A percentile compares a stretch with the other conserved stretches of the same genome.
phyloP scores from a whole-genome alignment of 1,140 invertebrate genomes.

The Samia ricini region DNA sequence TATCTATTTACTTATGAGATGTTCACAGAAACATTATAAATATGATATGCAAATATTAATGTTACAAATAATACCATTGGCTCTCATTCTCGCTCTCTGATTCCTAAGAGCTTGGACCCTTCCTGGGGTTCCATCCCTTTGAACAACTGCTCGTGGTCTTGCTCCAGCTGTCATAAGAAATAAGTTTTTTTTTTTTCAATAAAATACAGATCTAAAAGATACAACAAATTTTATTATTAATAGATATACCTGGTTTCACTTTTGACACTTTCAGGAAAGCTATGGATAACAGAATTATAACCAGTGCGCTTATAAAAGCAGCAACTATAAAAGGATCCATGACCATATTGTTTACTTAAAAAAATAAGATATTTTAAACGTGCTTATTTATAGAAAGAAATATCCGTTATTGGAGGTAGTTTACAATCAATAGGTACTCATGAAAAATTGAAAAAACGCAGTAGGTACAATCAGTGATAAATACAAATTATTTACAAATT shows the following conservation, averaged over 20 bases:
- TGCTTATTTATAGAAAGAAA: not conserved
- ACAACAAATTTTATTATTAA: not conserved
- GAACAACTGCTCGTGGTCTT: conserved; percentile 49
- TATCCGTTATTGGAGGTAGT: not conserved
- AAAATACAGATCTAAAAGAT: not conserved
- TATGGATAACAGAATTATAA: conserved; percentile 49
- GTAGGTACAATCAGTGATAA: too few species aligned
- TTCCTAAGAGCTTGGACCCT: conserved; percentile 81
- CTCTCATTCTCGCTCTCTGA: conserved; percentile 80
- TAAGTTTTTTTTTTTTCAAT: not conserved
- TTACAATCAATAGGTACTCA: too few species aligned
- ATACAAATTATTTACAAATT: too few species aligned
- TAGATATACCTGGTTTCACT: conserved; percentile 47
- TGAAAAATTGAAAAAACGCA: too few species aligned
- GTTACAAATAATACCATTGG: conserved; percentile 66
- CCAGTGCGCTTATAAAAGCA: conserved; percentile 57
- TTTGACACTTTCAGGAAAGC: conserved; percentile 48
- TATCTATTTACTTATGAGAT: too few species aligned
- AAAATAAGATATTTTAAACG: not conserved
- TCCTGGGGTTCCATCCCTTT: conserved; percentile 76
- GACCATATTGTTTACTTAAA: not conserved
- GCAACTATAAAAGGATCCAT: conserved; percentile 70
- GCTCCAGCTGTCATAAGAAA: conserved; percentile 37
- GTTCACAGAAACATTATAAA: too few species aligned
- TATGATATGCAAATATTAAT: not conserved